Conservation (phyloP, 2,797 vertebrate genomes). For the Rhabdomys pumilio region DNA sequence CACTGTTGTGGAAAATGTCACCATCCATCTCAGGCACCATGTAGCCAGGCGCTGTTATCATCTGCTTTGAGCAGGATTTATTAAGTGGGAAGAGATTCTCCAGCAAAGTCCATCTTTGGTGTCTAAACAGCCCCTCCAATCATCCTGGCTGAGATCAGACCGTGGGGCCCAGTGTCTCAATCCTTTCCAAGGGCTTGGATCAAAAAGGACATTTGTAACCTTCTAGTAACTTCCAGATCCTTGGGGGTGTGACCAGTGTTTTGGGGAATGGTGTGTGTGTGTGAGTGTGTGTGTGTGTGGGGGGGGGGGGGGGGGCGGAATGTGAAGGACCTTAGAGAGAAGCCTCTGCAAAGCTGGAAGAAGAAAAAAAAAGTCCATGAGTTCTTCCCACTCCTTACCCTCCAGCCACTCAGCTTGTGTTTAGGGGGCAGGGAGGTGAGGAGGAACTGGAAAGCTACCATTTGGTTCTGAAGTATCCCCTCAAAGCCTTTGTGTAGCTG, state of each 20-base stretch:
- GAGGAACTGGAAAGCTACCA: neutral
- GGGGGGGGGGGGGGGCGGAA: too few species aligned
- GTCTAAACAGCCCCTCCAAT: neutral
- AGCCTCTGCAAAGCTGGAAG: neutral
- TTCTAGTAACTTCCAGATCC: constrained; percentile 2
- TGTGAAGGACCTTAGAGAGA: neutral
- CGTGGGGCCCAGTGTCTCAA: neutral
- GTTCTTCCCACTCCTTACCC: neutral
- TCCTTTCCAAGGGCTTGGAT: neutral
- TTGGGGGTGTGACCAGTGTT: neutral
- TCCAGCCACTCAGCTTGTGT: neutral
- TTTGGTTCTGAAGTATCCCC: neutral
- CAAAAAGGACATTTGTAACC: neutral
- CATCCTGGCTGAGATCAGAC: neutral
- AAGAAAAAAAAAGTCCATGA: neutral
- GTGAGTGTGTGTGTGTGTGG: too few species aligned
- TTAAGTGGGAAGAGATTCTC: constrained; percentile 13
- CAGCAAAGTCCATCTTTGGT: constrained; percentile 8
- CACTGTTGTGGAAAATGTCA: neutral
- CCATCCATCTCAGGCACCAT: neutral
- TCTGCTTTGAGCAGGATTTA: constrained; percentile 27
- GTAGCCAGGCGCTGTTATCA: neutral
- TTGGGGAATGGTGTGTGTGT: neutral
- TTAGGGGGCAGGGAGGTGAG: neutral
- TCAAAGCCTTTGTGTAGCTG: neutral